Base-by-base conservation (phyloP, 2,797 vertebrate genomes). In the Muscicapa comitata region DNA sequence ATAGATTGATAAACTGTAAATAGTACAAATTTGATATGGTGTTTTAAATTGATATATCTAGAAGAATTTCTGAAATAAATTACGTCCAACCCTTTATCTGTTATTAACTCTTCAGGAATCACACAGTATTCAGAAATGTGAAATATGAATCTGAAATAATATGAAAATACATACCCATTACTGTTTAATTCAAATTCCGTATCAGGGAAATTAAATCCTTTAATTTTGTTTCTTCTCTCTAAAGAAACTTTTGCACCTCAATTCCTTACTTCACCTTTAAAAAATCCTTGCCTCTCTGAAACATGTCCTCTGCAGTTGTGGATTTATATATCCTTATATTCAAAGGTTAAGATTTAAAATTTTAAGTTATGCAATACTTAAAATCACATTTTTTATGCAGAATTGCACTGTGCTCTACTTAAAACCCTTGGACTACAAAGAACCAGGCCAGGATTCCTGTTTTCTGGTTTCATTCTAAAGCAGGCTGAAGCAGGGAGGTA, bases 1-100 rank as follows among this genome's bases (percentile, higher is more conserved):
- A 92, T 92, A 74, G 68, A 65, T 51, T 86, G 94, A 96, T 95
- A 96, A 95, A 93, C 75, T 68, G 53, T 92, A 94, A 90, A 92
- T 65, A 87, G 68, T 75, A 68, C 0, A 16, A 77, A 94, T 94
- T 93, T 59, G 83, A 91, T 76, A 95, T 68, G 90, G 80, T 40
- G 66, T 35, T 72, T 92, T 77, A 75, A 88, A 83, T 28, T 90
- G 72, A 80, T 87, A 33, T 71, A 85, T 95, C 66, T 78, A 57
- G 67, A 86, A 95, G 63, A 65, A 37, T 74, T 88, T 85, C 28
- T 86, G 76, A 94, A 92, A 90, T 88, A 83, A 90, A 93, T 94
- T 80, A 70, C 28, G 86, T 89, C 28, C 48, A 74, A 90, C 23
- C 8, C 16, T 47, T 80, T 93, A 61, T 86, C 59, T 75, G 12